phyloP scores from a whole-genome alignment of 2,113 vertebrate genomes.

The Vanacampus margaritifer region DNA sequence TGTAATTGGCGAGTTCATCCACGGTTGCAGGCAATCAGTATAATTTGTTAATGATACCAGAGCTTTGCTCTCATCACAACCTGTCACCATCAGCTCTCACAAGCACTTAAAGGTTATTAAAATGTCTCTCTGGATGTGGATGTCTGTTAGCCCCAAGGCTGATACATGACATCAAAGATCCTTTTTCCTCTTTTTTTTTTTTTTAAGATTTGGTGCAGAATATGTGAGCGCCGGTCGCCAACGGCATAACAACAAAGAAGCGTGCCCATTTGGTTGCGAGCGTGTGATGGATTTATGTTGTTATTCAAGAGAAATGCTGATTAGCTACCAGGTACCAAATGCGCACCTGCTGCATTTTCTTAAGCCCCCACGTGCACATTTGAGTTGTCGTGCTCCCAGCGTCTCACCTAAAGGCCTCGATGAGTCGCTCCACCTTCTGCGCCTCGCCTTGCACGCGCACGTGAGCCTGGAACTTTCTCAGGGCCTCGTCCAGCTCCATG shows the following conservation, averaged over 20 bases:
- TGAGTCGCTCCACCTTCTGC: slow-evolving; percentile 97
- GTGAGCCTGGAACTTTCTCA: slow-evolving; percentile 97
- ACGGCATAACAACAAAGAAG: slow-evolving; percentile 6
- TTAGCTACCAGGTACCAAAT: background rate
- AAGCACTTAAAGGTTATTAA: slow-evolving; percentile 32
- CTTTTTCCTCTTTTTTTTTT: slow-evolving; percentile 11
- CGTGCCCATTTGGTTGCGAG: slow-evolving; percentile 10
- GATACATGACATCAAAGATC: slow-evolving; percentile 15
- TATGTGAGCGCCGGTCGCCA: background rate
- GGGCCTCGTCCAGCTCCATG: slow-evolving; percentile 96
- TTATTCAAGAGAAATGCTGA: background rate
- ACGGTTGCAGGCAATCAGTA: slow-evolving; percentile 56
- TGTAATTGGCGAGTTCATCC: slow-evolving; percentile 51
- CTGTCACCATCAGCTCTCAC: slow-evolving; percentile 25
- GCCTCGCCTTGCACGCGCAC: slow-evolving; percentile 96
- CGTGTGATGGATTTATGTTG: slow-evolving; percentile 27
- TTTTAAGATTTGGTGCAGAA: background rate
- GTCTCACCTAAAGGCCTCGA: slow-evolving; percentile 98
- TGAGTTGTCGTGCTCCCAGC: background rate
- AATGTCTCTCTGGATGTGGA: slow-evolving; percentile 16
- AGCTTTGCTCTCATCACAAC: slow-evolving; percentile 42
- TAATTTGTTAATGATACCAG: slow-evolving; percentile 51
- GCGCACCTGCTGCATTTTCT: too few species aligned
- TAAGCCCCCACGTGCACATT: background rate
- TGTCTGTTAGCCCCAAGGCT: slow-evolving; percentile 21